Base-by-base conservation (phyloP, 2,888 invertebrate genomes). In the Troides helena region DNA sequence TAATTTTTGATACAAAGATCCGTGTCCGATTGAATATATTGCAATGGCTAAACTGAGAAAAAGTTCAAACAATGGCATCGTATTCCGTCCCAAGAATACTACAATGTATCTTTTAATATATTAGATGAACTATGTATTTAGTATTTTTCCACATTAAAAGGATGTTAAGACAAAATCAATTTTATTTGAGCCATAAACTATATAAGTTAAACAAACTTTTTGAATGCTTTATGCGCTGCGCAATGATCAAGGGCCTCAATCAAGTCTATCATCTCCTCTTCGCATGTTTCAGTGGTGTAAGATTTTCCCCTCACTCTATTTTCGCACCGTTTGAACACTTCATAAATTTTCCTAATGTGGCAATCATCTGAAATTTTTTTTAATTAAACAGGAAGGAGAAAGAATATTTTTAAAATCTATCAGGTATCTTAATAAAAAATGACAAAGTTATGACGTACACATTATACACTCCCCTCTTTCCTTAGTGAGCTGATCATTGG, bases 241-340 rank as follows among this genome's bases (percentile, higher is more conserved):
- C 91, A 91, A 43, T 77, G 78, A 73, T 90, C 89, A 1, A 91
- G 57, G 0, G 86, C 83, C 43, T 81, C 72, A n/a, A 88, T 77
- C 6, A 89, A 75, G 12, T 90, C 89, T 0, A 84, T 75, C 0
- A 81, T 79, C 73, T 91, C 91, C 65, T 87, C 83, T 60, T 84
- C 82, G 70, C 91, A 91, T 1, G 82, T 86, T 76, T 91, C 91
- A 0, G 85, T 83, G 0, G 90, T 91, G 74, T 84, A 87, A 0
- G 77, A 76, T 70, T 87, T 88, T 1, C 72, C 73, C 12, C 67
- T 72, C 0, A 91, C 78, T 0, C 91, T 75, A 2, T 77, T 72
- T 25, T 83, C 77, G 71, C 91, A 91, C 0, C 77, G 74, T 21
- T 77, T 72, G 0, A 88, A 76, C 7, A 73, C 69, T 2, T 74